A percentile compares a stretch with the other conserved stretches of the same genome.
Conservation (phyloP, 2,797 vertebrate genomes). For the Gymnocypris eckloni region DNA sequence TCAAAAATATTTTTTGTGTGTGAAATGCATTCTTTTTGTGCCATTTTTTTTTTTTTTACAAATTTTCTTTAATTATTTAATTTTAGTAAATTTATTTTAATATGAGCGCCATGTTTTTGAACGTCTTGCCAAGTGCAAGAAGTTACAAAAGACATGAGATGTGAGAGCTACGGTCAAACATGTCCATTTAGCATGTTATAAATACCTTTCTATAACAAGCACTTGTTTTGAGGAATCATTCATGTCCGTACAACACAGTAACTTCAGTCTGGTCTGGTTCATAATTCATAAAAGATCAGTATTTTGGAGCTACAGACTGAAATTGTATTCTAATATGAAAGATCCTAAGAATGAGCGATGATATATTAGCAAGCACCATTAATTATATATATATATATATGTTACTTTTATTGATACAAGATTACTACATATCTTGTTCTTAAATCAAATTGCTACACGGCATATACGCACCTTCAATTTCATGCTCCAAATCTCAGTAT, state of each 20-base stretch:
- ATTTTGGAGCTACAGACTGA: neutral
- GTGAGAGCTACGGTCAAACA: too few relatives aligned
- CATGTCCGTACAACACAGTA: neutral
- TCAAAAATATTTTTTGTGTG: neutral
- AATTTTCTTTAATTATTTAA: too few relatives aligned
- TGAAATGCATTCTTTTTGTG: neutral
- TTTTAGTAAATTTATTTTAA: too few relatives aligned
- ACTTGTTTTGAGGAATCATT: neutral
- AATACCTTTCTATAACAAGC: neutral
- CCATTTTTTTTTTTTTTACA: too few relatives aligned
- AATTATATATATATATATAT: neutral
- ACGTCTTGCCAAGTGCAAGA: neutral
- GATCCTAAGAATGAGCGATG: neutral
- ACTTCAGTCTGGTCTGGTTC: neutral
- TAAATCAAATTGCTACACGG: slow-evolving; percentile 22
- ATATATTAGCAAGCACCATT: neutral
- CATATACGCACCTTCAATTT: neutral
- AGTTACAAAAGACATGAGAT: neutral
- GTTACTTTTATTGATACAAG: neutral
- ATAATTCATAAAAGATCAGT: neutral
- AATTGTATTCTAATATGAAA: neutral
- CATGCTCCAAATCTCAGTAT: slow-evolving; percentile 4
- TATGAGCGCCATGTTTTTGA: too few relatives aligned
- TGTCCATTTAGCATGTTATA: neutral
- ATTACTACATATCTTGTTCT: neutral